Conservation (phyloP, 2,888 invertebrate species). For the Dryadula phaetusa region DNA sequence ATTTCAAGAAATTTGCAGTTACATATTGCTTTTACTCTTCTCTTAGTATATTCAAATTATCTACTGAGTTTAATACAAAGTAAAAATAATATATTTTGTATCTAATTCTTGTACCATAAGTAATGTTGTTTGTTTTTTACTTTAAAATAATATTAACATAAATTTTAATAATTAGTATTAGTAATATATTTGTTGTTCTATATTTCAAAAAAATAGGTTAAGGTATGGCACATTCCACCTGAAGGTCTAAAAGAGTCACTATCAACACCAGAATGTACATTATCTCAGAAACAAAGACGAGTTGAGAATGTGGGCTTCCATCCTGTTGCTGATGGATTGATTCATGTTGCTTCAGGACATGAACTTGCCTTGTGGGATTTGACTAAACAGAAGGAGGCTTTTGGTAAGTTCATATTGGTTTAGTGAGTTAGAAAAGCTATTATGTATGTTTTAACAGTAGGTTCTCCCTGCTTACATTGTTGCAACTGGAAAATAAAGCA, state of each 20-base stretch:
- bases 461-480: no score
- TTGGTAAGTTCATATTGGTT: slow-evolving; percentile 79
- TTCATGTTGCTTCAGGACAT: slow-evolving; percentile 93
- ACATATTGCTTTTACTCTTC: background rate
- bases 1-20: background rate
- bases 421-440: background rate
- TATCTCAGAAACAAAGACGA: slow-evolving; percentile 92
- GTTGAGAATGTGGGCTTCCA: slow-evolving; percentile 97
- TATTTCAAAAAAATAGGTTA: slow-evolving; percentile 88
- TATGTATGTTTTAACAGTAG: no score
- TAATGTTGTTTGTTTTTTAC: background rate
- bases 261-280: slow-evolving; percentile 90
- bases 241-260: slow-evolving; percentile 90
- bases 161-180: no score
- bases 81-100: background rate
- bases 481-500: no score
- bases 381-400: slow-evolving; percentile 91
- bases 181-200: no score
- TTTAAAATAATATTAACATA: background rate
- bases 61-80: background rate
- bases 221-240: slow-evolving; percentile 95
- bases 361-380: slow-evolving; percentile 95
- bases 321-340: slow-evolving; percentile 94
- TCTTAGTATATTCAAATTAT: background rate
- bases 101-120: background rate